Percentiles rank a stretch among this genome's conserved stretches.
These are phyloP conservation scores for Stigmatopora argus DNA, from an alignment of 2,113 vertebrate species.

Conservation along the genomic window DNA sequence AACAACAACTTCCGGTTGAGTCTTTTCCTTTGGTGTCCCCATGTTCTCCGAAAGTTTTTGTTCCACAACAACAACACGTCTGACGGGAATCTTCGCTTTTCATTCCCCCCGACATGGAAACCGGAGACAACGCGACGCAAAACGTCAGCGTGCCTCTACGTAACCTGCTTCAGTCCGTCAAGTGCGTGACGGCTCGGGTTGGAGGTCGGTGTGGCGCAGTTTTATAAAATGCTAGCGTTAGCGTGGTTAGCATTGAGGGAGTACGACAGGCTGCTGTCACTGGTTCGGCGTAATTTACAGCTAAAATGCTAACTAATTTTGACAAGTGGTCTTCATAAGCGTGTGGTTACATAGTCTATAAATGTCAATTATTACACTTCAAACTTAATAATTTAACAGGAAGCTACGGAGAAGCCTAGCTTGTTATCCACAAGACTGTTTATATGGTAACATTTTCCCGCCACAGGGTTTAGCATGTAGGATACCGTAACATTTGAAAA, in stretches of 20 bases:
- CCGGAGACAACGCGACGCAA: conserved; percentile 35
- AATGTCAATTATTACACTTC: too few relatives aligned
- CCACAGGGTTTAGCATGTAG: too few relatives aligned
- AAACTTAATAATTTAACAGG: too few relatives aligned
- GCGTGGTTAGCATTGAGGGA: neutral
- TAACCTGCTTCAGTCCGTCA: conserved; percentile 66
- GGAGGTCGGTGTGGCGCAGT: conserved; percentile 64
- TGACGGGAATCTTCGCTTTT: neutral
- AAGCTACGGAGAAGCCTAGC: too few relatives aligned
- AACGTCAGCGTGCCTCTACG: conserved; percentile 59
- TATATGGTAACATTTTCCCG: too few relatives aligned
- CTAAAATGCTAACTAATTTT: neutral
- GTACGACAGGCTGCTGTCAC: too few relatives aligned
- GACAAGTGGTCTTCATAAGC: too few relatives aligned
- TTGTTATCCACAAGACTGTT: too few relatives aligned
- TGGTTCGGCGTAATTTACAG: neutral
- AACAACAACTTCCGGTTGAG: neutral
- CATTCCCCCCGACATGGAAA: conserved; percentile 23
- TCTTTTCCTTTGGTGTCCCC: conserved; percentile 24
- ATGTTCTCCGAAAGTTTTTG: neutral
- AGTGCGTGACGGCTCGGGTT: conserved; percentile 67
- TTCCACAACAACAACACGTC: conserved; percentile 49
- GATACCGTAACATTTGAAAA: too few relatives aligned
- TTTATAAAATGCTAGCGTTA: neutral
- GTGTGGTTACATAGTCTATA: too few relatives aligned